Base-by-base conservation (phyloP, 2,113 vertebrate species). In the Ranitomeya variabilis region DNA sequence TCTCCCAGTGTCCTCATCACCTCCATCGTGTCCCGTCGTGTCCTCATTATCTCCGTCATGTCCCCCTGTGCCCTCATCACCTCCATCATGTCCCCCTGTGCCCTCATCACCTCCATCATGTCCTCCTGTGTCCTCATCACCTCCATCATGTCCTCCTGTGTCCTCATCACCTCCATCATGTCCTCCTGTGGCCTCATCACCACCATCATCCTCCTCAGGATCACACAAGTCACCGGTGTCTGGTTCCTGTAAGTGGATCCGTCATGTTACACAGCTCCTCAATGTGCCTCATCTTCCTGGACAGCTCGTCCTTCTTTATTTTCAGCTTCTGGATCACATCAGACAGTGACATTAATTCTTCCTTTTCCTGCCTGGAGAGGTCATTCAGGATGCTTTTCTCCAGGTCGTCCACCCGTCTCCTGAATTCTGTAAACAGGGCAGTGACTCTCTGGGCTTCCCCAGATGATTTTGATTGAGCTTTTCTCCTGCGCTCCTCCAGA, bases 241-340 rank as follows among this genome's bases (percentile, higher is more conserved):
- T 69, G 67, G 67, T 2, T 69, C n/a, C 67, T 26, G 8, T 69
- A 69, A 69, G 23, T 69, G 67, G 67, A 69, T 69, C 67, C 12
- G 67, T 26, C 67, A 69, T 69, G 67, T 69, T 69, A 69, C 67
- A 69, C 67, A 69, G 67, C 67, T 69, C 67, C 67, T 69, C 67
- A 26, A 69, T 69, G 67, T 69, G 23, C 26, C 67, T 66, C 64
- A 66, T 66, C 64, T n/a, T 66, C 64, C 64, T 66, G 60, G 60
- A 62, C 60, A 62, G 60, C 60, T 62, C 16, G 60, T 18, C 60
- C 60, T 62, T 62, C 60, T 62, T 62, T 19, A 19, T 18, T 19
- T 69, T n/a, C 67, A 69, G 23, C 67, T 69, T 26, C 67, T 69
- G 67, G 67, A 69, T 69, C 9, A 26, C n/a, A 69, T 13, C 67